Percentiles rank a stretch among this genome's conserved stretches.
phyloP scores from a whole-genome alignment of 2,888 invertebrate genomes.

The Apamea epomidion region DNA sequence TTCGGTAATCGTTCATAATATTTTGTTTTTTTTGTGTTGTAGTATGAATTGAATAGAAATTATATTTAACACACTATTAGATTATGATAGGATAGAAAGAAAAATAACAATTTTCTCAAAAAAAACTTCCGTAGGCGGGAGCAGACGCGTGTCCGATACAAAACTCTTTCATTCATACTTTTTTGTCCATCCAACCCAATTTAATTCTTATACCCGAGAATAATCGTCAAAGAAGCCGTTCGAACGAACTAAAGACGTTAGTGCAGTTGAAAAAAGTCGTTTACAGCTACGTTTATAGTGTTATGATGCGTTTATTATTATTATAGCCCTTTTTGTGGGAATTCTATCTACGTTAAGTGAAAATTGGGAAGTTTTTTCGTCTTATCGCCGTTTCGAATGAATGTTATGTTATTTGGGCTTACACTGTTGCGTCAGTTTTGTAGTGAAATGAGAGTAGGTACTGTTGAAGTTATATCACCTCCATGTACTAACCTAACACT shows the following conservation, averaged over 20 bases:
- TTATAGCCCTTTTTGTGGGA: conserved; percentile 67
- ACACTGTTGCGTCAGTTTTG: conserved; percentile 59
- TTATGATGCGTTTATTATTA: conserved; percentile 77
- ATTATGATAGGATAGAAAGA: neutral
- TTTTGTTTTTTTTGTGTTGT: neutral
- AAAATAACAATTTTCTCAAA: neutral
- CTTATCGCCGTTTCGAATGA: conserved; percentile 62
- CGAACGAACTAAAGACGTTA: conserved; percentile 69
- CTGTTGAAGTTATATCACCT: too few relatives aligned
- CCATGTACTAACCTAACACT: too few relatives aligned
- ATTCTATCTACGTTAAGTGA: conserved; percentile 64
- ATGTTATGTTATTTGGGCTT: conserved; percentile 51
- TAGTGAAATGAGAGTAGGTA: conserved; percentile 40
- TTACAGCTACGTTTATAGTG: conserved; percentile 75
- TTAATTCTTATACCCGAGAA: conserved; percentile 84
- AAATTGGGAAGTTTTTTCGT: conserved; percentile 60
- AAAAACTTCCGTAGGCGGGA: conserved; percentile 18
- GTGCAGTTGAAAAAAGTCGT: conserved; percentile 77
- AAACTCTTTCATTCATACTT: conserved; percentile 73
- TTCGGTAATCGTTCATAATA: neutral
- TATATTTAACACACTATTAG: neutral
- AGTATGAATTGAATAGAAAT: neutral
- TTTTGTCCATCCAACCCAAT: conserved; percentile 82
- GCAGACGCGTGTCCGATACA: conserved; percentile 52
- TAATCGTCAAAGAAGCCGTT: conserved; percentile 85